Conservation (phyloP, 2,797 vertebrate genomes). For the Acanthis flammea region DNA sequence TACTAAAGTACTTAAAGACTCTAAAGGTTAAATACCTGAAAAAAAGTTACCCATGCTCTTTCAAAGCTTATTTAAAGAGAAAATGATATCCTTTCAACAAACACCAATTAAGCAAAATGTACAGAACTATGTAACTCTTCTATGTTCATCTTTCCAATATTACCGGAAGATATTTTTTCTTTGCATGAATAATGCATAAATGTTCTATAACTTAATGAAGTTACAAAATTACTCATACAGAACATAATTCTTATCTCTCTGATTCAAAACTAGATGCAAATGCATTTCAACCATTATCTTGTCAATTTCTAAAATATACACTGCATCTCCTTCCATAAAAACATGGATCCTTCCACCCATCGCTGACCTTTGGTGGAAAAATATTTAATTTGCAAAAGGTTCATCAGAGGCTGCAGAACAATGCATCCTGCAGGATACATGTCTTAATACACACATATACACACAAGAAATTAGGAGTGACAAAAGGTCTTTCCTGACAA, state of each 20-base stretch:
- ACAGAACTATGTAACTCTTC: background rate
- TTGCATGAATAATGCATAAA: background rate
- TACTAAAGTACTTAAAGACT: constrained; percentile 22
- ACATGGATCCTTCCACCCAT: background rate
- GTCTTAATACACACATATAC: background rate
- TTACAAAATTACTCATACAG: background rate
- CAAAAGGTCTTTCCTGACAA: background rate
- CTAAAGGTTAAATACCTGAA: constrained; percentile 28
- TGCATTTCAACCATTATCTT: background rate
- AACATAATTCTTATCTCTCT: background rate
- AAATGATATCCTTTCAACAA: constrained; percentile 42
- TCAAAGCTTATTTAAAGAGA: constrained; percentile 31
- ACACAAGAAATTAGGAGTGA: background rate
- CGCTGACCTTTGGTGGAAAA: background rate
- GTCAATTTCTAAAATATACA: background rate
- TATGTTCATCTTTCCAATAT: constrained; percentile 21
- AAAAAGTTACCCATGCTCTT: background rate
- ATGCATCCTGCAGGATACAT: background rate
- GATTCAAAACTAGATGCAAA: background rate
- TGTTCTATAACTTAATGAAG: background rate
- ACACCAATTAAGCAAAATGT: constrained; percentile 1
- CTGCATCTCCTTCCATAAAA: background rate
- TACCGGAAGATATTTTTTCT: background rate
- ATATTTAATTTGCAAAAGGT: background rate
- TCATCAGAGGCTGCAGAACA: background rate